Evolutionary conservation across 2,113 vertebrate species (phyloP), one percentile per base, ranked within the genome.

Genomic region (Saimiri boliviensis): DNA sequence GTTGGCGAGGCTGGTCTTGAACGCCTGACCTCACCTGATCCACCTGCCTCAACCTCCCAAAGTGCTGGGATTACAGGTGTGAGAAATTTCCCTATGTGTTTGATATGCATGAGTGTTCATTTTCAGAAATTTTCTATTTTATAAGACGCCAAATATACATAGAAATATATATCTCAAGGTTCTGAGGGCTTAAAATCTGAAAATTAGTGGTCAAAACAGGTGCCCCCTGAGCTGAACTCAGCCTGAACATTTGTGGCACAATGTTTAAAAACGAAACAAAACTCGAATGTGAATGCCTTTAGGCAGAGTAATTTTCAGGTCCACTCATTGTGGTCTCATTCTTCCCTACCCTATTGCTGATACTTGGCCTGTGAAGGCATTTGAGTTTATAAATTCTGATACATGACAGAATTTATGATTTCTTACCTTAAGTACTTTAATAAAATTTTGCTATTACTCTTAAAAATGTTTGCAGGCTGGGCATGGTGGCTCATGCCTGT

Each of bases 351-450:
- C 66, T 89, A 1, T 73, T 92, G 66, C 35, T 45, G 27, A 32
- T 60, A 66, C 56, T 47, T 94, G 66, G 47, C 80, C 47, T 80
- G 6, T 56, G 56, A 76, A 89, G 71, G 37, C 37, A 37, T 92
- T 96, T 82, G 52, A 76, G 58, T 94, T 68, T 88, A 35, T 86
- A 92, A 71, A 66, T 92, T 74, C 80, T 89, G 68, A 54, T 77
- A 89, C 74, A 60, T 81, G 71, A 79, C 12, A 88, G 82, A 83
- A 74, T 66, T 73, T 89, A n/a, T 92, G 40, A 58, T 60, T 92
- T 91, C 47, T 93, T 94, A 49, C 25, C 49, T 94, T 91, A 8
- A 68, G 1, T 76, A 91, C 32, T 23, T 89, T 93, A 89, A 40
- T 95, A 86, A 92, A 91, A 54, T 85, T 68, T 23, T 9, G 4